Base-by-base conservation (phyloP, 2,888 invertebrate genomes). In the Heliconius ethilla region DNA sequence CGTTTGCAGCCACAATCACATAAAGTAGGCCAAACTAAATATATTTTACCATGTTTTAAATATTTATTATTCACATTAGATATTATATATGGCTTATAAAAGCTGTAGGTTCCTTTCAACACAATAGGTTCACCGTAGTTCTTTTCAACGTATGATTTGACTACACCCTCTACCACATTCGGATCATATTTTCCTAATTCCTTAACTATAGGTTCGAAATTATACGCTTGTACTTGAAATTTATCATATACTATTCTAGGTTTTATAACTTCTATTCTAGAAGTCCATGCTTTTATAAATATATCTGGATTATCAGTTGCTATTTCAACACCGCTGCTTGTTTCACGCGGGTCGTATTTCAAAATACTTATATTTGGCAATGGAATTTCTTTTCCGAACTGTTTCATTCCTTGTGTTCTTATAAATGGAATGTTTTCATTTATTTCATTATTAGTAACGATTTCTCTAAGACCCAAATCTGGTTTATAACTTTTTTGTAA, bases 1-100 rank as follows among this genome's bases (percentile, higher is more conserved):
- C 29, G 72, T 22, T 70, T 55, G 62, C 78, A 82, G 2, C 77
- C 75, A 45, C 81, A 81, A 51, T 78, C 55, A 74, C 81, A 79
- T 25, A 80, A 40, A 40, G 79, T 78, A 27, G 82, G 81, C 83
- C 83, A 83, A 29, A 83, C 45, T 29, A 83, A 62, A 69, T 79
- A 81, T 45, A 76, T 22, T 62, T 18, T 75, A 18, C 75, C 74
- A 62, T 77, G 75, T 27, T 79, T 78, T 40, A 80, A 66, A 29
- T 45, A 55, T 62, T 78, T 51, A 33, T 78, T 69, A 67, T 72
- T 67, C 70, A 79, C 65, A 65, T 75, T 70, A 45, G 78, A 63
- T 22, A 79, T 33, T 0, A 75, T 75, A 55, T 77, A 81, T 6
- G 78, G 75, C 9, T 77, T 69, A 63, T 51, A 73, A 55, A 65